A percentile compares a stretch with the other conserved stretches of the same genome.
phyloP scores from a whole-genome alignment of 2,797 vertebrate species.

The Tolypeutes matacus region DNA sequence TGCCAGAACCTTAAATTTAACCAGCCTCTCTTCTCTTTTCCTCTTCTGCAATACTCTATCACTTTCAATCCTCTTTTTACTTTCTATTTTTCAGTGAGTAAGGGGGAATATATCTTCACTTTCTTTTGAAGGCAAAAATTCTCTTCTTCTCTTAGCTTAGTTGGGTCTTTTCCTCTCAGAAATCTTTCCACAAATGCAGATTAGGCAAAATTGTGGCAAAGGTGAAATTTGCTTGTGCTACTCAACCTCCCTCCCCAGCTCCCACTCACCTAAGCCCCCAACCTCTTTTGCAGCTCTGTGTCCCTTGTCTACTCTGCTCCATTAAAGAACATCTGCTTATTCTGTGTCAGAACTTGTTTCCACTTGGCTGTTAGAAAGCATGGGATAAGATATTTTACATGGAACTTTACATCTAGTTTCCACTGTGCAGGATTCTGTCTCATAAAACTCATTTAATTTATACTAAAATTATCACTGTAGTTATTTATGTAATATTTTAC shows the following conservation, averaged over 20 bases:
- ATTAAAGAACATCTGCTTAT: not conserved
- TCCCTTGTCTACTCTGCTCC: not conserved
- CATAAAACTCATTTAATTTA: not conserved
- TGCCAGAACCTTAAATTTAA: not conserved
- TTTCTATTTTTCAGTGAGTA: not conserved
- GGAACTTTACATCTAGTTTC: not conserved
- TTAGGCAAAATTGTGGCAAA: not conserved
- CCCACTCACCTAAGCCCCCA: not conserved
- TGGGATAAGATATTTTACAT: not conserved
- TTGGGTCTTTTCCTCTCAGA: not conserved
- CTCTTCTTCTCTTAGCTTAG: not conserved
- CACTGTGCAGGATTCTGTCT: not conserved
- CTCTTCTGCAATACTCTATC: not conserved
- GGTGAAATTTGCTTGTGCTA: not conserved
- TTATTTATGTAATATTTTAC: not conserved
- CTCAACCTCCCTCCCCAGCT: not conserved
- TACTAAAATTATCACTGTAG: not conserved
- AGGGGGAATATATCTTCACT: not conserved
- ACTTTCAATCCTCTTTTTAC: not conserved
- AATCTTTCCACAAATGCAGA: not conserved
- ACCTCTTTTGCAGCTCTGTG: not conserved
- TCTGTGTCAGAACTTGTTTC: not conserved
- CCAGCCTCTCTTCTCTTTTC: not conserved
- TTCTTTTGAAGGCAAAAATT: not conserved
- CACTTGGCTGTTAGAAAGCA: not conserved